Conservation (phyloP, 2,113 vertebrate genomes). For the Harpagus bidentatus region DNA sequence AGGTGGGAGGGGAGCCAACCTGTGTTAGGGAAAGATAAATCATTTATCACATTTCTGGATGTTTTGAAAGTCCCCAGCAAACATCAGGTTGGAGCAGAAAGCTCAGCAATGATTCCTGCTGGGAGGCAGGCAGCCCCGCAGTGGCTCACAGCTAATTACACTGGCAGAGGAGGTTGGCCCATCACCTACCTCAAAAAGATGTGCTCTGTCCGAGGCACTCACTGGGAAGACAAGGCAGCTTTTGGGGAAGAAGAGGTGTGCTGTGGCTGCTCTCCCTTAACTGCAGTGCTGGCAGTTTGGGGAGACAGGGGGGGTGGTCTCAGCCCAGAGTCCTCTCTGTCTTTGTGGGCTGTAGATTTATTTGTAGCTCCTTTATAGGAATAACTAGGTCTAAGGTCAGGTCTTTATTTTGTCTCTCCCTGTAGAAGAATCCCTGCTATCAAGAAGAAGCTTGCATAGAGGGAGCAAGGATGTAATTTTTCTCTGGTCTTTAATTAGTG, state of each 20-base stretch:
- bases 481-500: conserved; percentile 1
- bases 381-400: not conserved
- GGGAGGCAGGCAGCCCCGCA: not conserved
- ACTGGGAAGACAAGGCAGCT: not conserved
- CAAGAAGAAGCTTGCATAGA: not conserved
- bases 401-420: not conserved
- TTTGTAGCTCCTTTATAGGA: not conserved
- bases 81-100: not conserved
- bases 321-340: not conserved
- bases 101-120: not conserved
- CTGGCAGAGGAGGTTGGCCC: not conserved
- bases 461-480: not conserved
- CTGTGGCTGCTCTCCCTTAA: not conserved
- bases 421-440: not conserved
- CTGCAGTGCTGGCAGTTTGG: not conserved
- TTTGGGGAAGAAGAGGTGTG: not conserved
- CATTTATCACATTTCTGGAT: conserved; percentile 15
- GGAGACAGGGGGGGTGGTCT: not conserved
- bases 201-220: not conserved
- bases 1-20: not conserved
- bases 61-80: not conserved
- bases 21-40: conserved; percentile 8
- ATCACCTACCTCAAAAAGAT: not conserved
- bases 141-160: not conserved
- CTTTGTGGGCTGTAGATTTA: not conserved